Conservation (phyloP, 1,140 invertebrate genomes). For the Lepidurus arcticus region DNA sequence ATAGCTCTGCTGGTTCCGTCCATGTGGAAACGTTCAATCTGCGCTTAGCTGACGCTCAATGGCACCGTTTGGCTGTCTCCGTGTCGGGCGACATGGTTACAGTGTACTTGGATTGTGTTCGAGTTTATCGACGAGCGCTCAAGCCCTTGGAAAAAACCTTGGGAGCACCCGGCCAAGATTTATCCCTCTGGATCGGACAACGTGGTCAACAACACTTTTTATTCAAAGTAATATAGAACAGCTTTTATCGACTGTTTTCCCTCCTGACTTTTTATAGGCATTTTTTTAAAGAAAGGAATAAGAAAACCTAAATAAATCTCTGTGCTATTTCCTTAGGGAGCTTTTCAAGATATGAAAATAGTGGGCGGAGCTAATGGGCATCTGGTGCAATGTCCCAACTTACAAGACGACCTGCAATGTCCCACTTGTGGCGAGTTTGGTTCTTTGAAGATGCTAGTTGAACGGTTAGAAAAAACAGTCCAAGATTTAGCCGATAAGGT, state of each 20-base stretch:
- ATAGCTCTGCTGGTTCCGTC: slow-evolving; percentile 53
- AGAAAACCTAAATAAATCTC: slow-evolving; percentile 9
- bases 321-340: slow-evolving; percentile 57
- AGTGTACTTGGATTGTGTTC: slow-evolving; percentile 77
- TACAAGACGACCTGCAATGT: slow-evolving; percentile 70
- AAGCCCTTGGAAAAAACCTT: slow-evolving; percentile 65
- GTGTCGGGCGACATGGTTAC: slow-evolving; percentile 74
- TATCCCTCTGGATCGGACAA: slow-evolving; percentile 79
- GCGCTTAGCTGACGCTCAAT: slow-evolving; percentile 72
- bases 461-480: slow-evolving; percentile 58
- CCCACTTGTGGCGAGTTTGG: slow-evolving; percentile 84
- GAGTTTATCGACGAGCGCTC: slow-evolving; percentile 68
- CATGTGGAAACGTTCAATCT: slow-evolving; percentile 80
- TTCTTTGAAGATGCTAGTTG: slow-evolving; percentile 66
- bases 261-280: background rate
- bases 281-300: background rate
- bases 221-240: slow-evolving; percentile 66
- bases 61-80: slow-evolving; percentile 77
- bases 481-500: slow-evolving; percentile 62
- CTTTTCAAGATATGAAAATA: slow-evolving; percentile 77
- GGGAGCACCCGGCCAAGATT: slow-evolving; percentile 47
- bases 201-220: slow-evolving; percentile 74
- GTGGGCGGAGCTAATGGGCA: slow-evolving; percentile 77
- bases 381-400: slow-evolving; percentile 68
- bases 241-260: background rate